Evolutionary conservation across 2,113 vertebrate genomes (phyloP), one percentile per base, ranked within the genome.

Genomic region (Daubentonia madagascariensis): DNA sequence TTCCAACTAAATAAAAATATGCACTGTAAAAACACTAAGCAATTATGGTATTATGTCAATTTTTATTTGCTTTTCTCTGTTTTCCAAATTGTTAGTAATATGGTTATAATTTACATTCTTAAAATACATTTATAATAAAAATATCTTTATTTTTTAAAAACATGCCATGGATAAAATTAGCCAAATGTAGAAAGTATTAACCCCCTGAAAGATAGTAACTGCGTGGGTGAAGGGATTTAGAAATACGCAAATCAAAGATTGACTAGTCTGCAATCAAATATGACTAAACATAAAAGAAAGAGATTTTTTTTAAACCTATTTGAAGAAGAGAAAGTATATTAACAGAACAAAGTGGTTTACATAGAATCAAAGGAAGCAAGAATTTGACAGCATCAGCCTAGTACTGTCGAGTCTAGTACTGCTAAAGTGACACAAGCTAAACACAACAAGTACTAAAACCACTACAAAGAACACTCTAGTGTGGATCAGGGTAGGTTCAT

Each of bases 1-100:
- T 52, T 88, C 32, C 32, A 79, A 85, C 61, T 79, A 79, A 87
- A 84, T 92, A 70, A 92, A 96, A 92, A 79, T 59, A 85, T 85
- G 61, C 4, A 85, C 45, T 54, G 7, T 57, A 85, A 79, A 88
- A 63, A 75, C 30, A 75, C 30, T 67, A 80, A 79, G 37, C 8
- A 89, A 79, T 61, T 85, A 89, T 45, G 35, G 5, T 78, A 85
- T 45, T 85, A 65, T 65, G 18, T 32, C 25, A 70, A 78, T 72
- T 89, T 88, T 88, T 76, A 75, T 84, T 88, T 92, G 67, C 8
- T 61, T 94, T 63, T 61, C 72, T 85, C 50, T 85, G 8, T 89
- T 92, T 79, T 85, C 61, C 37, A 87, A 83, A 89, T n/a, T 85
- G 11, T 85, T 89, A 30, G 32, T 70, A 85, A 85, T 28, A 79